These are phyloP conservation scores for Leucophora obtusa DNA, from an alignment of 2,888 invertebrate genomes.

Conservation along the genomic window DNA sequence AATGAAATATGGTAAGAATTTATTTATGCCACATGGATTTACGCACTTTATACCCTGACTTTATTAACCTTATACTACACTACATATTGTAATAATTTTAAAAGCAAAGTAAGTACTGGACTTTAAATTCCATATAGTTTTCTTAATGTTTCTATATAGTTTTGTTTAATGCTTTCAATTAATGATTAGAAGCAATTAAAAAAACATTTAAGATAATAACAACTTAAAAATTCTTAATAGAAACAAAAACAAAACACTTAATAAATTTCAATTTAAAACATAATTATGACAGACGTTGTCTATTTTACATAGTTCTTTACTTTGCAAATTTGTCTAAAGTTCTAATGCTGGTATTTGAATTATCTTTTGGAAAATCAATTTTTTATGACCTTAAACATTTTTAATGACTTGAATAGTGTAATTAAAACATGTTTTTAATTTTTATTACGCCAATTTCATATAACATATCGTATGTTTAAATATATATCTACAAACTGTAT, in stretches of 20 bases:
- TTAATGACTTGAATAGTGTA: constrained; percentile 11
- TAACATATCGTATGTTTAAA: not conserved
- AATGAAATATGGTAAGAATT: not conserved
- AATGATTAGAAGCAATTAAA: constrained; percentile 41
- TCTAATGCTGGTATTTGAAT: constrained; percentile 19
- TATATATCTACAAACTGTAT: too few species aligned
- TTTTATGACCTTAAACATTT: constrained; percentile 29
- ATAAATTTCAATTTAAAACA: constrained; percentile 37
- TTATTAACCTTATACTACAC: not conserved
- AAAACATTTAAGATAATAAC: constrained; percentile 33
- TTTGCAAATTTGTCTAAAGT: constrained; percentile 38
- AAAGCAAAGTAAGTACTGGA: not conserved
- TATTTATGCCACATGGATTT: not conserved
- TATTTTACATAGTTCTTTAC: not conserved
- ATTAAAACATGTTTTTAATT: constrained; percentile 28
- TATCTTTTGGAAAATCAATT: constrained; percentile 26
- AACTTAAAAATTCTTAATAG: constrained; percentile 28
- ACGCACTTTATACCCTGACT: not conserved
- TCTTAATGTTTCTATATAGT: too few species aligned
- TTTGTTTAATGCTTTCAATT: not conserved
- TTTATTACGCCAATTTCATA: not conserved
- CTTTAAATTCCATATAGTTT: not conserved
- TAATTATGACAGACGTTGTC: constrained; percentile 17
- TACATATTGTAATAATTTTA: not conserved
- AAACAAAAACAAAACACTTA: constrained; percentile 9